Evolutionary conservation across 2,888 invertebrate species (phyloP).

Genomic region (Plutella xylostella): DNA sequence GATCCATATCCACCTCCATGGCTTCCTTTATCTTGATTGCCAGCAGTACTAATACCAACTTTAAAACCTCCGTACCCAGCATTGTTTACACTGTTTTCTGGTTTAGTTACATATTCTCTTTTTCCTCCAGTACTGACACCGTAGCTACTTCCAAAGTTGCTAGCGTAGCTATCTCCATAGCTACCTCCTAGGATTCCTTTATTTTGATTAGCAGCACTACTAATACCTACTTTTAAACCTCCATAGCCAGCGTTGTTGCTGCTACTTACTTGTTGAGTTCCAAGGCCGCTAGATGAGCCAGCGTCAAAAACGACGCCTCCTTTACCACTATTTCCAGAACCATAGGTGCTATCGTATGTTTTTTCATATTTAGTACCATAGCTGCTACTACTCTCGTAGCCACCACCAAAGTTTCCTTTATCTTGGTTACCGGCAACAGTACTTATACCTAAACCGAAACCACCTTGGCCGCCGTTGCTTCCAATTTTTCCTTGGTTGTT

Average conservation of each 20-base stretch:
- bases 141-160: background rate
- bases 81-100: too few relatives aligned
- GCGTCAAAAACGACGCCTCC: background rate
- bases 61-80: too few relatives aligned
- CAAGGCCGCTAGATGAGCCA: background rate
- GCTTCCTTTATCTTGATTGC: background rate
- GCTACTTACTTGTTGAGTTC: background rate
- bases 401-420: conserved; percentile 27
- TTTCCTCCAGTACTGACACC: conserved; percentile 1
- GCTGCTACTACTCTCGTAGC: conserved; percentile 16
- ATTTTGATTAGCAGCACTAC: conserved; percentile 20
- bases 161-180: conserved; percentile 13
- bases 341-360: conserved; percentile 7
- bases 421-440: conserved; percentile 22
- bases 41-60: too few relatives aligned
- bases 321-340: conserved; percentile 5
- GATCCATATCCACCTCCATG: too few relatives aligned
- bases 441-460: too few relatives aligned
- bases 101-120: background rate
- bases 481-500: too few relatives aligned
- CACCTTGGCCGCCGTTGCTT: too few relatives aligned
- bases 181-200: conserved; percentile 29
- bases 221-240: conserved; percentile 8
- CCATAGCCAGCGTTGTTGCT: background rate
- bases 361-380: conserved; percentile 24